Conservation (phyloP, 2,888 invertebrate species). For the Campoletis raptor region DNA sequence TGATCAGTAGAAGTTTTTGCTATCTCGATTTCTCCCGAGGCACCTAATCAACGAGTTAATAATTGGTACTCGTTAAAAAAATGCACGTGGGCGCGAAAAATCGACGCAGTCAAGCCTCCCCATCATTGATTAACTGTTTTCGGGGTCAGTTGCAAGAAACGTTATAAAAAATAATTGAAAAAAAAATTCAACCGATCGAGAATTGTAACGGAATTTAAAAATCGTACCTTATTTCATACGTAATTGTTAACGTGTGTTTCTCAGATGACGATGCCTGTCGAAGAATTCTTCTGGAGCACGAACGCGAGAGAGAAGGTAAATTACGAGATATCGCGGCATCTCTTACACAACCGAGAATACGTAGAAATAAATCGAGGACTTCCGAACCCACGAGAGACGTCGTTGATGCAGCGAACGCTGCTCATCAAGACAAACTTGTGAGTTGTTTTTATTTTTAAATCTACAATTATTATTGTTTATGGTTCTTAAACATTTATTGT, state of each 20-base stretch:
- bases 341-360: constrained; percentile 88
- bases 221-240: background rate
- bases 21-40: constrained; percentile 13
- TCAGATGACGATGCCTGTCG: constrained; percentile 84
- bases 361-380: constrained; percentile 82
- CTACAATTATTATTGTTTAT: background rate
- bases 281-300: constrained; percentile 86
- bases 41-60: constrained; percentile 54
- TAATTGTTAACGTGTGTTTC: background rate
- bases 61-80: constrained; percentile 71
- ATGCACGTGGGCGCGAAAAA: constrained; percentile 70
- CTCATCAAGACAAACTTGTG: constrained; percentile 83
- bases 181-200: background rate
- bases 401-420: constrained; percentile 80
- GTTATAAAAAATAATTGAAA: constrained; percentile 21
- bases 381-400: constrained; percentile 82
- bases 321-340: constrained; percentile 94
- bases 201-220: background rate
- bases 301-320: constrained; percentile 89
- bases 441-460: constrained; percentile 59
- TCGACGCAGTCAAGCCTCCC: constrained; percentile 59
- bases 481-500: background rate
- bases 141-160: constrained; percentile 37
- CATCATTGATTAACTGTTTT: constrained; percentile 31
- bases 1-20: background rate